These are phyloP conservation scores for Drosophila yakuba DNA, from an alignment of 1,140 invertebrate species.

Conservation along the genomic window DNA sequence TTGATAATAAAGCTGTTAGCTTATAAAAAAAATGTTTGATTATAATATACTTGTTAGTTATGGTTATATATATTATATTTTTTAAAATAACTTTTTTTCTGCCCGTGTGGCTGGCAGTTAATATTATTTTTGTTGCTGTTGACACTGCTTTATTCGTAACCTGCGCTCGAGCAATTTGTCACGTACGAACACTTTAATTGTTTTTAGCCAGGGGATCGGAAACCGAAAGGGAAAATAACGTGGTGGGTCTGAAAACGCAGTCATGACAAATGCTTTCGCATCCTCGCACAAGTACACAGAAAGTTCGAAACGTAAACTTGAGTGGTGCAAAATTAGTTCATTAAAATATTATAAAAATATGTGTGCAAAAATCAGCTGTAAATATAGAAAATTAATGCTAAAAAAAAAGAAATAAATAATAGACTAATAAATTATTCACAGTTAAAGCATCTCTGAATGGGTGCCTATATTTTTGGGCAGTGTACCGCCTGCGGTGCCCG, in stretches of 20 bases:
- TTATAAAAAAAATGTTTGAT: too few relatives aligned
- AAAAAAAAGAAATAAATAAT: neutral
- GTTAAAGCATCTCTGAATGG: too few relatives aligned
- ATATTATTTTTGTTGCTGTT: slow-evolving; percentile 22
- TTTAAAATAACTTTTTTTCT: neutral
- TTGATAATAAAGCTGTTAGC: neutral
- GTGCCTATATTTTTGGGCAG: neutral
- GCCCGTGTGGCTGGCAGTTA: neutral
- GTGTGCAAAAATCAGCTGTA: neutral
- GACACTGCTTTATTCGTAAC: slow-evolving; percentile 54
- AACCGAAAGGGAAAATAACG: slow-evolving; percentile 11
- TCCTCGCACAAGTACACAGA: slow-evolving; percentile 1
- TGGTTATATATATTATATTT: too few relatives aligned
- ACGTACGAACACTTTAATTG: slow-evolving; percentile 82
- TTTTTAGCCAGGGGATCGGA: slow-evolving; percentile 41
- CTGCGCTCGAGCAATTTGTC: slow-evolving; percentile 81
- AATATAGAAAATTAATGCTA: neutral
- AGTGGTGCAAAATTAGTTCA: neutral
- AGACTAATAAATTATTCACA: neutral
- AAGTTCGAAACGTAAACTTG: neutral
- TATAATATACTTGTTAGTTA: too few relatives aligned
- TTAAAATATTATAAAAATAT: neutral
- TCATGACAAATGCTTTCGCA: slow-evolving; percentile 4
- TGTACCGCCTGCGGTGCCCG: slow-evolving; percentile 35
- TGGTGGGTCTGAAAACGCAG: slow-evolving; percentile 5